Conservation (phyloP, 2,888 invertebrate genomes). For the Perizoma affinitatum region DNA sequence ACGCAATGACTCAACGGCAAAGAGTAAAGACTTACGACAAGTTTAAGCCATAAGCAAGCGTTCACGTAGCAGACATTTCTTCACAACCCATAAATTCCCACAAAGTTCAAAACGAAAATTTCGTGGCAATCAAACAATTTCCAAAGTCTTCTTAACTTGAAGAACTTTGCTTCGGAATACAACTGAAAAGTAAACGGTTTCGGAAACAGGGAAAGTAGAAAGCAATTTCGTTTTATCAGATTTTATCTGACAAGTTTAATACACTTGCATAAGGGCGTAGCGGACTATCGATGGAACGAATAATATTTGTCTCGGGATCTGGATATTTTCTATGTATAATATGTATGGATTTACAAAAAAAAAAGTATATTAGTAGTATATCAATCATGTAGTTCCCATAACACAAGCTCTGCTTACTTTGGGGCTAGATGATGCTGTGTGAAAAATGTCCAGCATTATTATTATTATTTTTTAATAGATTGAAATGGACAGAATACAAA, state of each 20-base stretch:
- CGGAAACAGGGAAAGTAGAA: conserved; percentile 39
- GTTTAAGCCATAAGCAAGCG: conserved; percentile 31
- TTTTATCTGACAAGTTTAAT: conserved; percentile 37
- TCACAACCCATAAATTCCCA: conserved; percentile 30
- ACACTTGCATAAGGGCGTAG: conserved; percentile 35
- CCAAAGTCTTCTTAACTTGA: conserved; percentile 43
- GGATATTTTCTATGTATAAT: too few species aligned
- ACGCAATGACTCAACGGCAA: conserved; percentile 33
- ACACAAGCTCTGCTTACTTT: too few species aligned
- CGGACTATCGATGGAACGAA: conserved; percentile 26
- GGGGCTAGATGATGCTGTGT: too few species aligned
- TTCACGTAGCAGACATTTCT: conserved; percentile 28
- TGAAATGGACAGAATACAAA: conserved; percentile 23
- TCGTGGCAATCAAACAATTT: conserved; percentile 48
- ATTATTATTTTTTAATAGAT: too few species aligned
- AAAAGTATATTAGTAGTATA: too few species aligned
- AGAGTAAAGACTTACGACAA: conserved; percentile 18
- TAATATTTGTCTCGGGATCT: too few species aligned
- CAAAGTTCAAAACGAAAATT: conserved; percentile 41
- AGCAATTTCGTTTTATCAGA: conserved; percentile 40
- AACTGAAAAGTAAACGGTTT: conserved; percentile 48
- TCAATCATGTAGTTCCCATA: too few species aligned
- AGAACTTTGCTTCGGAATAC: conserved; percentile 44
- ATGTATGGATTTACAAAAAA: too few species aligned
- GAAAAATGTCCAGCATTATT: too few species aligned